Base-by-base conservation (phyloP, 2,888 invertebrate species). In the Blastobasis lacticolella region DNA sequence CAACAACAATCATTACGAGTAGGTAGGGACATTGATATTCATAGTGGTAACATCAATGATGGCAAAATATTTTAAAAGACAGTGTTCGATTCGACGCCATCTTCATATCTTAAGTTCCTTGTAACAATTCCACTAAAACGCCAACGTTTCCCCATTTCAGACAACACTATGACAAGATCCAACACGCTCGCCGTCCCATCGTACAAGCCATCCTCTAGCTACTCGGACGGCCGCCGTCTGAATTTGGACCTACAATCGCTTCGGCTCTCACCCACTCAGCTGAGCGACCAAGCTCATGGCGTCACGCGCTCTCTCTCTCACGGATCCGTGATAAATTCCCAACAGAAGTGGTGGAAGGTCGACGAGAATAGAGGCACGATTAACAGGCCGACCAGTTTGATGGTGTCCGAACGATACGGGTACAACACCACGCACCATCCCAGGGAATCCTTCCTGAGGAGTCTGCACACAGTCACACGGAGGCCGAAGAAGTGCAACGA, bases 241-340 rank as follows among this genome's bases (percentile, higher is more conserved):
- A 86, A 86, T 55, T 64, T 86, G 4, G 84, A 86, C 57, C 63
- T 86, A 10, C 85, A 81, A 52, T 81, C 84, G 1, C 65, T 86
- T 7, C 69, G 84, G 1, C 60, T 87, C 5, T 83, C 86, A 1
- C 81, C 87, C 5, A 81, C 84, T 0, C 86, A 85, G 57, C 63
- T 84, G 6, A 69, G 81, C 0, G 81, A 84, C 59, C 78, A 81
- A 4, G 81, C 84, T 0, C 83, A 84, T 49, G 87, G 88, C 0
- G 89, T 88, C 41, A 92, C 92, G 57, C 88, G 92, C 44, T 92
- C 92, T 4, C 70, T 92, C 4, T 92, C 92, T 1, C 92, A 92
- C 63, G 92, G 91, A 4, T 91, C 92, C 3, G 91, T 91, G 0
- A 90, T 91, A 10, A 90, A 82, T 58, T 81, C 82, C 38, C 88